Evolutionary conservation across 1,140 invertebrate species (phyloP).

Genomic region (Orius laevigatus): DNA sequence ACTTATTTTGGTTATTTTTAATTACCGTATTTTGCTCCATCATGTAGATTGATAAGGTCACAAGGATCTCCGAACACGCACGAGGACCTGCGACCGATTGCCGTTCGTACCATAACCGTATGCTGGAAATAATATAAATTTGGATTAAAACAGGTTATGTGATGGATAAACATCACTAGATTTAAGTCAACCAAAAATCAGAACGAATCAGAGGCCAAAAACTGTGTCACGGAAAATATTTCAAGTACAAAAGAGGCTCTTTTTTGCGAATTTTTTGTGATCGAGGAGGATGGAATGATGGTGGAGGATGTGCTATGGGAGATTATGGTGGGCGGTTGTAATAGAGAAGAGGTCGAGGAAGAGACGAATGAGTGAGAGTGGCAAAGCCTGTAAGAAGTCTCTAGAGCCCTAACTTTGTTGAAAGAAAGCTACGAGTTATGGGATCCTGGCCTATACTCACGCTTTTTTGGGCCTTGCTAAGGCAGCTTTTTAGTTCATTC

Average conservation of each 20-base stretch:
- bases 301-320: too few species aligned
- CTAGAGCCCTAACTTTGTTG: background rate
- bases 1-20: too few species aligned
- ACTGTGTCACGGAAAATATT: background rate
- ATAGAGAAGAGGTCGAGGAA: background rate
- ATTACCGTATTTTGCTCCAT: slow-evolving; percentile 79
- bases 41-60: slow-evolving; percentile 88
- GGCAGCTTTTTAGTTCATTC: too few species aligned
- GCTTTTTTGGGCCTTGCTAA: too few species aligned
- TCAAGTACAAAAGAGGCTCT: background rate
- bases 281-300: too few species aligned
- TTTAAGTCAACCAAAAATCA: background rate
- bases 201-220: background rate
- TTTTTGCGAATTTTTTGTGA: background rate
- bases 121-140: background rate
- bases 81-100: slow-evolving; percentile 67
- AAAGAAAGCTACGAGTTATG: background rate
- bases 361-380: background rate
- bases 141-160: background rate
- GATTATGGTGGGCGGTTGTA: too few species aligned
- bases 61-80: slow-evolving; percentile 78
- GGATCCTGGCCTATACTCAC: background rate
- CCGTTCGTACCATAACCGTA: slow-evolving; percentile 73
- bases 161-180: background rate
- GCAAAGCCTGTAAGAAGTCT: background rate